Base-by-base conservation (phyloP, 2,113 vertebrate genomes). In the Chloropsis cyanopogon region DNA sequence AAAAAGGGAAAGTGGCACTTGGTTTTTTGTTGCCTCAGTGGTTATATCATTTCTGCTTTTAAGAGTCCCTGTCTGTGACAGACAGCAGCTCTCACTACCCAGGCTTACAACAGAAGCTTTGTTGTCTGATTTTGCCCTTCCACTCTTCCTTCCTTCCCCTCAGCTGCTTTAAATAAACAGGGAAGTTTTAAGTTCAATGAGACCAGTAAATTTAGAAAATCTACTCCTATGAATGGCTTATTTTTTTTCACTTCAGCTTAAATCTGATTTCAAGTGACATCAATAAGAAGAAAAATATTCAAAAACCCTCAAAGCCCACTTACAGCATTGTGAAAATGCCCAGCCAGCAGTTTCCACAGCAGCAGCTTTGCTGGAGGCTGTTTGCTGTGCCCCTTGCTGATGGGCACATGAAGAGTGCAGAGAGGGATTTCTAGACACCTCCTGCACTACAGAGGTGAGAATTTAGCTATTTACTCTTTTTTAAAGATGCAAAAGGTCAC, bases 121-220 rank as follows among this genome's bases (percentile, higher is more conserved):
- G 41, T 77, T 86, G 69, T 79, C 88, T 90, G 73, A 42, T 93
- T 94, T 85, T 68, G n/a, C 65, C 25, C 52, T 89, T 93, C 92
- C 65, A 69, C 47, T 57, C 68, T 92, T 89, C 91, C 70, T 96
- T 93, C 71, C 90, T 92, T 95, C 77, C 73, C 66, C 69, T 82
- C 59, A 52, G 57, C 86, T 83, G 66, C 94, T 91, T 96, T 81
- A 92, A 93, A 91, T 66, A 89, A 93, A 92, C 24, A 59, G 73
- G 24, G 61, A 95, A 88, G n/a, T 80, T 91, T 66, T 88, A 90
- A 70, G 46, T 86, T 90, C 9, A 19, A 14, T 1, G 4, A 79
- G 37, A 86, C 29, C 10, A 42, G 80, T 65, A 75, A 33, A 73
- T 86, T 86, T 68, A 57, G 37, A 68, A 33, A 66, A 56, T 76